Conservation (phyloP, 2,797 vertebrate species). For the Poeciliopsis turneri region DNA sequence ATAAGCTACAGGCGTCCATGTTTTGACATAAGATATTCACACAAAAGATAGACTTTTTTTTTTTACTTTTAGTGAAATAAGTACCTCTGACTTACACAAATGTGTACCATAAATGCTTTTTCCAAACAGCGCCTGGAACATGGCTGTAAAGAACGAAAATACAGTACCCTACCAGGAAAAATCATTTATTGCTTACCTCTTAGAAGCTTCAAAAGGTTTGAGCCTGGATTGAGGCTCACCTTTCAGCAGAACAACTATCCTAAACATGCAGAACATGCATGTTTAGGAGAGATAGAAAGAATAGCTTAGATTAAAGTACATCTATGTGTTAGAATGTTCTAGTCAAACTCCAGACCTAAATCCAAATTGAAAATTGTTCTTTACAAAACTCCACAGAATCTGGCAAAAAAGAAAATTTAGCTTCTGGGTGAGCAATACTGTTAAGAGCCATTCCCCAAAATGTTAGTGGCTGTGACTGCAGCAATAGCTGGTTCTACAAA, state of each 20-base stretch:
- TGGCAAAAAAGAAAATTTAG: neutral
- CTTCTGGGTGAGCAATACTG: neutral
- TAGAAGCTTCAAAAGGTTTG: neutral
- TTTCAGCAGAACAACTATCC: neutral
- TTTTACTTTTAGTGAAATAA: too few relatives aligned
- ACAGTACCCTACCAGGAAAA: too few relatives aligned
- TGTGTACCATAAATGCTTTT: too few relatives aligned
- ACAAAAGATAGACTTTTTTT: too few relatives aligned
- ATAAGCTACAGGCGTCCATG: too few relatives aligned
- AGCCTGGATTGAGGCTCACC: neutral
- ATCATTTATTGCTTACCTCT: neutral
- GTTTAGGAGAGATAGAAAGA: neutral
- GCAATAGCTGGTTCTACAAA: neutral
- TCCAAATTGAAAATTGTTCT: neutral
- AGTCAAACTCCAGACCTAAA: neutral
- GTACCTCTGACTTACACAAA: too few relatives aligned
- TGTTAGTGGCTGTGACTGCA: neutral
- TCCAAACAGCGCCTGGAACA: too few relatives aligned
- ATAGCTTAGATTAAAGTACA: neutral
- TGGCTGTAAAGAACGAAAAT: too few relatives aligned
- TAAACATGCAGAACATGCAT: neutral
- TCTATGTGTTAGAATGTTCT: neutral
- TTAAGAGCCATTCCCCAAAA: neutral
- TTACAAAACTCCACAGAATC: neutral
- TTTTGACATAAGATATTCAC: too few relatives aligned